Percentiles rank a stretch among this genome's conserved stretches.
phyloP scores from a whole-genome alignment of 2,888 invertebrate species.

The Phyllotreta cruciferae region DNA sequence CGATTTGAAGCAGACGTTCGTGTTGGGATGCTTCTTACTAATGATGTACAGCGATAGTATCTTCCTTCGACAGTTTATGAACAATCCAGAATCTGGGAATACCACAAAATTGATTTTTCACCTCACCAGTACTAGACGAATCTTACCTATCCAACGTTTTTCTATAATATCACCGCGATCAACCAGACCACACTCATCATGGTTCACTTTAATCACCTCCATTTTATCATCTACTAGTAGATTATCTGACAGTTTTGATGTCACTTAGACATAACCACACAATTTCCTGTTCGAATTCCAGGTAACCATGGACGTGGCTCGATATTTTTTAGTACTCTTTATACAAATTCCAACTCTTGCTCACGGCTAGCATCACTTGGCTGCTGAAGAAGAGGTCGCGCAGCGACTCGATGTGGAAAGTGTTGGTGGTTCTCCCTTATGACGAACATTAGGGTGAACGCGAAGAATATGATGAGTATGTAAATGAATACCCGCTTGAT shows the following conservation, averaged over 20 bases:
- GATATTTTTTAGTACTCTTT: neutral
- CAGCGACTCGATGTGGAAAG: neutral
- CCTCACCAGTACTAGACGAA: too few relatives aligned
- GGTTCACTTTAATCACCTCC: too few relatives aligned
- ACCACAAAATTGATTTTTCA: too few relatives aligned
- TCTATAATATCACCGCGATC: too few relatives aligned
- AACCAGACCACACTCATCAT: too few relatives aligned
- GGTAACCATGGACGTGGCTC: too few relatives aligned
- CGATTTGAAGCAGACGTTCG: conserved; percentile 39
- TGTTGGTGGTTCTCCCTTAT: neutral
- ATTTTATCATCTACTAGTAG: too few relatives aligned
- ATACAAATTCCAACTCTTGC: too few relatives aligned
- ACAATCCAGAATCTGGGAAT: conserved; percentile 36
- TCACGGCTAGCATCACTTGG: neutral
- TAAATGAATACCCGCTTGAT: neutral
- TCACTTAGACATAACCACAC: too few relatives aligned
- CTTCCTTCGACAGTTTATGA: conserved; percentile 36
- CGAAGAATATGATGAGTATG: neutral
- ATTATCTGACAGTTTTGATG: too few relatives aligned
- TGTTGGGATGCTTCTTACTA: conserved; percentile 30
- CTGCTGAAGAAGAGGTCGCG: neutral
- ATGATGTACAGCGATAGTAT: conserved; percentile 31
- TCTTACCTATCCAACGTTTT: too few relatives aligned
- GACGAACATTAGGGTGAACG: neutral
- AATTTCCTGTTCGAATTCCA: too few relatives aligned